Conservation (phyloP, 1,140 invertebrate genomes). For the Capitella teleta region DNA sequence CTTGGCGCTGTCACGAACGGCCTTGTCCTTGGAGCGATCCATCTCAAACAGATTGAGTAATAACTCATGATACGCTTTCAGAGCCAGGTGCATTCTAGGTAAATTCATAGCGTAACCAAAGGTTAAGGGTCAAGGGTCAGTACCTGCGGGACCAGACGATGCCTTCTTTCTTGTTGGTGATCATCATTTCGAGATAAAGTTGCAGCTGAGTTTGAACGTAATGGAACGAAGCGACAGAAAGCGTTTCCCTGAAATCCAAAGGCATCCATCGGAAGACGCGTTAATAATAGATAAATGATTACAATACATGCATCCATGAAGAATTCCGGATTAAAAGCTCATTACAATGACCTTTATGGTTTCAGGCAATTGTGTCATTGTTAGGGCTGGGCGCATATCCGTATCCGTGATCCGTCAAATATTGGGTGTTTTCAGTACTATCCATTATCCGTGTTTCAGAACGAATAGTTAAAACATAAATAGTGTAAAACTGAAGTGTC, state of each 20-base stretch:
- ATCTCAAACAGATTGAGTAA: slow-evolving; percentile 63
- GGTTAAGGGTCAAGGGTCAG: slow-evolving; percentile 2
- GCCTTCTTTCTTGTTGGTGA: slow-evolving; percentile 73
- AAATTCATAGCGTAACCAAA: background rate
- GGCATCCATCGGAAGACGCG: too few relatives aligned
- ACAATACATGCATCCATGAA: too few relatives aligned
- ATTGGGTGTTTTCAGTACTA: too few relatives aligned
- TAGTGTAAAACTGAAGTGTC: too few relatives aligned
- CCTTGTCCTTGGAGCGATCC: slow-evolving; percentile 55
- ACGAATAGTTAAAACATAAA: too few relatives aligned
- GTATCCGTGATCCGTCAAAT: too few relatives aligned
- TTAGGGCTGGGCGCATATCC: too few relatives aligned
- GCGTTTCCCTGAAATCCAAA: slow-evolving; percentile 26
- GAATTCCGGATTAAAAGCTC: too few relatives aligned
- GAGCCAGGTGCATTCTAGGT: slow-evolving; percentile 58
- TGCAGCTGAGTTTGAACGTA: slow-evolving; percentile 85
- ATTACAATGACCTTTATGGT: too few relatives aligned
- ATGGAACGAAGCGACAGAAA: slow-evolving; percentile 68
- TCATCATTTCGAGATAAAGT: slow-evolving; percentile 76
- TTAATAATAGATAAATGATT: too few relatives aligned
- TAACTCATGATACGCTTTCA: slow-evolving; percentile 55
- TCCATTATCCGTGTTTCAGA: too few relatives aligned
- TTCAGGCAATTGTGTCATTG: too few relatives aligned
- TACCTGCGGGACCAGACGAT: slow-evolving; percentile 64
- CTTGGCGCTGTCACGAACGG: slow-evolving; percentile 42